Evolutionary conservation across 2,888 invertebrate species (phyloP).

Genomic region (Ophonus ardosiacus): DNA sequence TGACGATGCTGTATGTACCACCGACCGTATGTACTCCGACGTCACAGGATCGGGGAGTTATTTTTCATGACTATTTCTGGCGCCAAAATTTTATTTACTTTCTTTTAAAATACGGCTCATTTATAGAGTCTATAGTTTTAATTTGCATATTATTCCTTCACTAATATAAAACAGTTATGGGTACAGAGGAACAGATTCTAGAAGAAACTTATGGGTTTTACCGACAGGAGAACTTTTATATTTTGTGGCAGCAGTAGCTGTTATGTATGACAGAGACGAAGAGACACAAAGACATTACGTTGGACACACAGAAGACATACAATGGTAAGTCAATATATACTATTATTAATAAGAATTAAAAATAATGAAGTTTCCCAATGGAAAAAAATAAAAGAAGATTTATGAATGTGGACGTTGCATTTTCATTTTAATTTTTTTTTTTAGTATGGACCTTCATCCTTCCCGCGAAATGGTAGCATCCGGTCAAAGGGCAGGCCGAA

Average conservation of each 20-base stretch:
- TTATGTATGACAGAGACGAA: slow-evolving; percentile 91
- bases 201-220: slow-evolving; percentile 93
- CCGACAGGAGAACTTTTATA: slow-evolving; percentile 96
- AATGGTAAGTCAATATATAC: slow-evolving; percentile 80
- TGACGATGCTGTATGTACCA: too few species aligned
- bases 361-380: neutral
- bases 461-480: slow-evolving; percentile 93
- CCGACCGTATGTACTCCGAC: too few species aligned
- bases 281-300: slow-evolving; percentile 93
- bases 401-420: neutral
- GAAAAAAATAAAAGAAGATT: too few species aligned
- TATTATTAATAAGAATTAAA: neutral
- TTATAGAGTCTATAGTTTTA: neutral
- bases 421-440: neutral
- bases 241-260: slow-evolving; percentile 94
- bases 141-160: slow-evolving; percentile 23
- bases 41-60: too few species aligned
- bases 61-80: too few species aligned
- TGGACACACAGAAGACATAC: slow-evolving; percentile 95
- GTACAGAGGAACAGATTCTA: slow-evolving; percentile 93
- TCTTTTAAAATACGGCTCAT: too few species aligned
- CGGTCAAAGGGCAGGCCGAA: slow-evolving; percentile 91
- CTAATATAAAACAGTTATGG: slow-evolving; percentile 83
- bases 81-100: too few species aligned
- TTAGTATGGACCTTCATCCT: slow-evolving; percentile 93